A percentile compares a stretch with the other conserved stretches of the same genome.
These are phyloP conservation scores for Samia ricini DNA, from an alignment of 1,140 invertebrate genomes.

Conservation along the genomic window DNA sequence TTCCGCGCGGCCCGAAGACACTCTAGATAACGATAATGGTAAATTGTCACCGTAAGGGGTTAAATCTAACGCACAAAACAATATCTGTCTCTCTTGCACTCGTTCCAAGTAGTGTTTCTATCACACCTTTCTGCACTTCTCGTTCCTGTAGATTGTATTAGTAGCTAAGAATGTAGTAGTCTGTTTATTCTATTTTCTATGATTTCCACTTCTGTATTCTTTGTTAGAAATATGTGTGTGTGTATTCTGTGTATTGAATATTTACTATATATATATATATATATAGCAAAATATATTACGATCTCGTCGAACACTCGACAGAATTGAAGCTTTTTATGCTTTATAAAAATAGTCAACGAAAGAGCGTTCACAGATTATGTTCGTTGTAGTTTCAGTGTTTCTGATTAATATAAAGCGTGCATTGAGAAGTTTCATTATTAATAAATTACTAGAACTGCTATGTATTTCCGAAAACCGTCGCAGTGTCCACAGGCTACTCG, in stretches of 20 bases:
- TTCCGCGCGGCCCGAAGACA: conserved; percentile 30
- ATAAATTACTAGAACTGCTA: too few species aligned
- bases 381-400: too few species aligned
- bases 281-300: too few species aligned
- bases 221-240: background rate
- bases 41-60: conserved; percentile 21
- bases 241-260: background rate
- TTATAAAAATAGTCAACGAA: too few species aligned
- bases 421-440: too few species aligned
- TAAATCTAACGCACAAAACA: background rate
- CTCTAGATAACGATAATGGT: conserved; percentile 52
- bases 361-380: too few species aligned
- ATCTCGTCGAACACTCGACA: too few species aligned
- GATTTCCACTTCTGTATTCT: background rate
- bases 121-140: conserved; percentile 4
- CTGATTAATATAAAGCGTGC: too few species aligned
- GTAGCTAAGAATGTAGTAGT: background rate
- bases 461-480: too few species aligned
- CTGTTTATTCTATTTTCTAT: background rate
- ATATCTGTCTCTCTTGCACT: conserved; percentile 14
- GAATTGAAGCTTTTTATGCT: too few species aligned
- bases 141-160: background rate
- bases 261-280: too few species aligned
- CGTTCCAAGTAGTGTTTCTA: conserved; percentile 4
- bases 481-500: too few species aligned